These are phyloP conservation scores for Pseudococcus viburni DNA, from an alignment of 2,888 invertebrate genomes.

Conservation along the genomic window DNA sequence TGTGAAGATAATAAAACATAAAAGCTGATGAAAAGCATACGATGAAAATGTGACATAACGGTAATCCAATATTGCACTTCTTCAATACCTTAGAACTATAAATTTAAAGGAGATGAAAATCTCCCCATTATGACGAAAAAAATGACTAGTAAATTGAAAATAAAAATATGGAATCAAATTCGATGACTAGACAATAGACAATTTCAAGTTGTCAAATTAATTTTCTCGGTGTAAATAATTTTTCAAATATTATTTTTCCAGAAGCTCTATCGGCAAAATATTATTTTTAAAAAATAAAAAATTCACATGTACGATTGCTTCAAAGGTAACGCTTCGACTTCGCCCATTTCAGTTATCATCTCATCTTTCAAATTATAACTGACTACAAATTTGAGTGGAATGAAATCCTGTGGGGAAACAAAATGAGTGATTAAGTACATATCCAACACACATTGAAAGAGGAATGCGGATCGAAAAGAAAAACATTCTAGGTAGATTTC, in stretches of 20 bases:
- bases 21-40: conserved; percentile 1
- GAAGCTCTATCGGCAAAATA: too few relatives aligned
- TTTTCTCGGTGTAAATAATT: too few relatives aligned
- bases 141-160: conserved; percentile 3
- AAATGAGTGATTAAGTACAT: too few relatives aligned
- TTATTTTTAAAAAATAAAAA: background rate
- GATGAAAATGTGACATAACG: background rate
- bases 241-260: too few relatives aligned
- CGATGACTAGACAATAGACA: background rate
- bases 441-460: too few relatives aligned
- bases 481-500: too few relatives aligned
- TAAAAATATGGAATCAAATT: background rate
- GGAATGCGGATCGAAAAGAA: too few relatives aligned
- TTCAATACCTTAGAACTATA: background rate
- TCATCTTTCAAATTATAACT: conserved; percentile 85
- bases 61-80: background rate
- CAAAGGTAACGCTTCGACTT: conserved; percentile 77
- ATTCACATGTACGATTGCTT: conserved; percentile 18
- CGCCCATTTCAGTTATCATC: conserved; percentile 84
- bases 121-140: background rate
- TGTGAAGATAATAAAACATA: background rate
- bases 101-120: background rate
- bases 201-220: background rate
- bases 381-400: conserved; percentile 81
- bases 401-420: conserved; percentile 70